Evolutionary conservation across 2,113 vertebrate species (phyloP).

Genomic region (Psettodes erumei): DNA sequence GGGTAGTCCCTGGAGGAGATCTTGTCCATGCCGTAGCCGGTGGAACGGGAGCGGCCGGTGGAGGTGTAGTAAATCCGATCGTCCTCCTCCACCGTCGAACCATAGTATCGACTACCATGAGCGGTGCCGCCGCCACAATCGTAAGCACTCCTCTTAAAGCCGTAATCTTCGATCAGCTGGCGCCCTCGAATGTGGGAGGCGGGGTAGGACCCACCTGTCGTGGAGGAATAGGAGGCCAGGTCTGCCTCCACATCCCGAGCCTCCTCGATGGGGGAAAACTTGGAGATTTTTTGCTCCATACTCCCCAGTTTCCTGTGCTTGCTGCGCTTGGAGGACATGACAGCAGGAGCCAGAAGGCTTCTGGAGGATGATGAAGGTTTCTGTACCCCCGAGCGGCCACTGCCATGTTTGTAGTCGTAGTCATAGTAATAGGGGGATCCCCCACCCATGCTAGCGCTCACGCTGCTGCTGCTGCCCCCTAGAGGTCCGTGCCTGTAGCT

Average conservation of each 20-base stretch:
- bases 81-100: slow-evolving; percentile 85
- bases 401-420: slow-evolving; percentile 85
- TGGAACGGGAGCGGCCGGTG: slow-evolving; percentile 88
- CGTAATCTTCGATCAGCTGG: slow-evolving; percentile 89
- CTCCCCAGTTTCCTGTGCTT: slow-evolving; percentile 95
- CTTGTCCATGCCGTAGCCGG: slow-evolving; percentile 91
- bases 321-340: slow-evolving; percentile 93
- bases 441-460: slow-evolving; percentile 84
- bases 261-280: slow-evolving; percentile 99
- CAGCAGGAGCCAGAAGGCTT: slow-evolving; percentile 90
- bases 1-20: slow-evolving; percentile 88
- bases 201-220: slow-evolving; percentile 85
- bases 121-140: slow-evolving; percentile 82
- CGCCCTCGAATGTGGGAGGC: slow-evolving; percentile 91
- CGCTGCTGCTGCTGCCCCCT: slow-evolving; percentile 83
- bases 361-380: slow-evolving; percentile 88
- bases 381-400: slow-evolving; percentile 82
- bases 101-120: slow-evolving; percentile 81
- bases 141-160: slow-evolving; percentile 91
- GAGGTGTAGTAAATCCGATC: slow-evolving; percentile 89
- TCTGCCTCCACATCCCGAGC: slow-evolving; percentile 97
- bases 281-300: slow-evolving; percentile 98
- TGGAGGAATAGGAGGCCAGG: slow-evolving; percentile 89
- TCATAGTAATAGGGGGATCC: slow-evolving; percentile 90
- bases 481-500: slow-evolving; percentile 85